A percentile compares a stretch with the other conserved stretches of the same genome.
Evolutionary conservation across 2,113 vertebrate species (phyloP).

Genomic region (Thoracochromis brauschi): DNA sequence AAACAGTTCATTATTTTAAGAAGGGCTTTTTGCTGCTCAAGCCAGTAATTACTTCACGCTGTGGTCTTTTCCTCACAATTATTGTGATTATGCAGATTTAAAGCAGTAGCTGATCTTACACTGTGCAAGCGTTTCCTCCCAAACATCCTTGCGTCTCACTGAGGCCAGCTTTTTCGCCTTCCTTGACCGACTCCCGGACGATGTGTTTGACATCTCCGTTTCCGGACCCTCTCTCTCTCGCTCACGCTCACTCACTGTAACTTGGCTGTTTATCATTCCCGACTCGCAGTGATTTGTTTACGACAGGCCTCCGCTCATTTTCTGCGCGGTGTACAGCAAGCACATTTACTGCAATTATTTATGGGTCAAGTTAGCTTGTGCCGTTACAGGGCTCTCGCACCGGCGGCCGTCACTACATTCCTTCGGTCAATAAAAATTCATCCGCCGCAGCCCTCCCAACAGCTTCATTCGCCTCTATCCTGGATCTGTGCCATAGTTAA

Average conservation of each 20-base stretch:
- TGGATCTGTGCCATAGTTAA: conserved; percentile 17
- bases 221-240: background rate
- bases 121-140: background rate
- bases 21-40: background rate
- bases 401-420: background rate
- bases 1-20: conserved; percentile 38
- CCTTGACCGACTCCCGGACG: background rate
- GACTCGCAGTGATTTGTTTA: conserved; percentile 28
- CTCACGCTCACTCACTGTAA: background rate
- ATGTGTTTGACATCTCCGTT: conserved; percentile 17
- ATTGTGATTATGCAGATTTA: conserved; percentile 35
- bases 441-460: background rate
- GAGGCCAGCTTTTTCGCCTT: background rate
- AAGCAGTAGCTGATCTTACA: background rate
- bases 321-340: conserved; percentile 23
- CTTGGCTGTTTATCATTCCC: background rate
- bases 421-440: conserved; percentile 28
- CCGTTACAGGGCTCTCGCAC: background rate
- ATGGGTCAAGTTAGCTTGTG: conserved; percentile 26
- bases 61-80: conserved; percentile 31
- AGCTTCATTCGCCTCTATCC: conserved; percentile 35
- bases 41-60: conserved; percentile 39
- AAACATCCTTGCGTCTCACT: background rate
- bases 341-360: conserved; percentile 63
- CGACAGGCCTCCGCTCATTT: conserved; percentile 20